phyloP scores from a whole-genome alignment of 2,113 vertebrate species.

The Felis catus region DNA sequence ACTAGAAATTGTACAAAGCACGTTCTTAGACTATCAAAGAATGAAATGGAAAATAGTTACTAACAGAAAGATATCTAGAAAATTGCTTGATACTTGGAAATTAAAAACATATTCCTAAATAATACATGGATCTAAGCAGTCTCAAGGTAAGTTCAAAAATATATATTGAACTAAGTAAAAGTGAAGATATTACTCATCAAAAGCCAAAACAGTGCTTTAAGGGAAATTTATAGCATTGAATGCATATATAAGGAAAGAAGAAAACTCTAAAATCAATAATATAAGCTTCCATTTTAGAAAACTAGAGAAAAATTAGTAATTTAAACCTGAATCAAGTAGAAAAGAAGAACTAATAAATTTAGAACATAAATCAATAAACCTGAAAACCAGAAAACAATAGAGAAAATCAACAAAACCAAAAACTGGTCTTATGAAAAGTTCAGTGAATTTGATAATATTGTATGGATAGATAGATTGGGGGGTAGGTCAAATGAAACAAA shows the following conservation, averaged over 20 bases:
- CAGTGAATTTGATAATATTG: neutral
- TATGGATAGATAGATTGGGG: neutral
- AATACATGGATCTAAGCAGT: neutral
- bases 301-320: neutral
- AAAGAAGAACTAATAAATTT: neutral
- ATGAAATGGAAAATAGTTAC: neutral
- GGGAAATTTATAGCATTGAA: neutral
- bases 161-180: neutral
- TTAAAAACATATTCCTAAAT: neutral
- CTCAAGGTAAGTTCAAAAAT: neutral
- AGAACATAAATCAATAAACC: neutral
- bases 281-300: neutral
- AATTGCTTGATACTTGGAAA: neutral
- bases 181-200: neutral
- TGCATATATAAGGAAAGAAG: neutral
- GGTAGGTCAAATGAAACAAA: neutral
- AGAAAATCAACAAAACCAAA: neutral
- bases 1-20: neutral
- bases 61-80: neutral
- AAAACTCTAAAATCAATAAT: neutral
- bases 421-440: neutral
- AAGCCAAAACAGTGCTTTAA: neutral
- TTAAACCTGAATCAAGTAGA: neutral
- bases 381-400: neutral
- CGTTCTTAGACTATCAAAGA: neutral